Evolutionary conservation across 2,797 vertebrate genomes (phyloP), one percentile per base, ranked within the genome.

Genomic region (Pteronotus mesoamericanus): DNA sequence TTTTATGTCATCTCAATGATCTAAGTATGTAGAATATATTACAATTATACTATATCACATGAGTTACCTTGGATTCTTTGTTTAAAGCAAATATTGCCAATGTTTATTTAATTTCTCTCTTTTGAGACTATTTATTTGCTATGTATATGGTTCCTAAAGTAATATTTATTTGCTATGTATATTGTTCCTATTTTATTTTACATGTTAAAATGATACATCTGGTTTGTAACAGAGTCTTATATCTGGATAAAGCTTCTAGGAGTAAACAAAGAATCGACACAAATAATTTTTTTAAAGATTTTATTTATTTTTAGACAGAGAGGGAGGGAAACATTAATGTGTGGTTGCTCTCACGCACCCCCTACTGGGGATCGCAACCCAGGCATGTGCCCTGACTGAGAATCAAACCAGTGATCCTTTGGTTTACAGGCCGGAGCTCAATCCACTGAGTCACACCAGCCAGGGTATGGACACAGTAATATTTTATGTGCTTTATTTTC

Each of bases 1-100:
- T 84, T 86, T 79, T 75, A 53, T 95, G 11, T 66, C 64, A 91
- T 93, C 53, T 80, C 89, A 55, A 64, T 82, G 22, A 91, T 59
- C 4, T 72, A 48, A 66, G 32, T 75, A 66, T 71, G 69, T 18
- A 86, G 39, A 69, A 6, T 89, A 37, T 85, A 75, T 84, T 80
- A 95, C 57, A 87, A 92, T 53, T 69, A 75, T 6, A 74, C 4
- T 29, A 9, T 46, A 85, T 88, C 26, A 34, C 8, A 44, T 39
- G 19, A 19, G 22, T 15, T 78, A 72, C 0, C 1, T 34, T 86
- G 21, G 32, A 71, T 86, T 90, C 21, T 57, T 59, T 44, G 1
- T 78, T 90, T 80, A 85, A 29, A 80, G 89, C 69, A 74, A 79
- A 86, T 80, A 66, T 55, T 80, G 2, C 2, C 19, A 59, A 61